These are phyloP conservation scores for Peribatodes rhomboidaria DNA, from an alignment of 2,888 invertebrate species.

Conservation along the genomic window DNA sequence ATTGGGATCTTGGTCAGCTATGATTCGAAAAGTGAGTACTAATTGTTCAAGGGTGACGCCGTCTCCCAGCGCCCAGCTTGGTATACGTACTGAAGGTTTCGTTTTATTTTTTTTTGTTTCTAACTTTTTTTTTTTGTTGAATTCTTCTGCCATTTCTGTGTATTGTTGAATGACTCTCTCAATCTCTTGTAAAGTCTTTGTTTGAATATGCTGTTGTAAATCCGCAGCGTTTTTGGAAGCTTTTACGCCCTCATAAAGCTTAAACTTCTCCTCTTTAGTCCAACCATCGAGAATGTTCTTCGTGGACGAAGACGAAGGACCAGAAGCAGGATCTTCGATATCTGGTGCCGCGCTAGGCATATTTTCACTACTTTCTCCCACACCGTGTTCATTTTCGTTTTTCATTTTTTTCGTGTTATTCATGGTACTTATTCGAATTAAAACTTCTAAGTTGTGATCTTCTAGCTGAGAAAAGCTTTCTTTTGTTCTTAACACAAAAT, in stretches of 20 bases:
- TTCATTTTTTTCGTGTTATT: neutral
- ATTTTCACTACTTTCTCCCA: neutral
- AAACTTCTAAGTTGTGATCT: too few relatives aligned
- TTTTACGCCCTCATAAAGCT: slow-evolving; percentile 63
- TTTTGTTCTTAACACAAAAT: too few relatives aligned
- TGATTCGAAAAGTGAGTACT: slow-evolving; percentile 66
- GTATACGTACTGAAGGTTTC: slow-evolving; percentile 59
- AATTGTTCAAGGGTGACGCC: slow-evolving; percentile 61
- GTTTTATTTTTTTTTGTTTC: slow-evolving; percentile 30
- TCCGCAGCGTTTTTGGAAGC: slow-evolving; percentile 56
- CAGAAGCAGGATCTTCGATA: neutral
- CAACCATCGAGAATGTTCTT: slow-evolving; percentile 56
- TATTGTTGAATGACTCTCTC: slow-evolving; percentile 61
- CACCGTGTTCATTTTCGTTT: neutral
- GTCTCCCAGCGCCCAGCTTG: slow-evolving; percentile 64
- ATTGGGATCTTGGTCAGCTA: slow-evolving; percentile 74
- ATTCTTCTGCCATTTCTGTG: slow-evolving; percentile 53
- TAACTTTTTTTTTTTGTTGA: slow-evolving; percentile 43
- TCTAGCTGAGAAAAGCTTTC: too few relatives aligned
- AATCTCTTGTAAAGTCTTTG: slow-evolving; percentile 63
- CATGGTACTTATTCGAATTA: too few relatives aligned
- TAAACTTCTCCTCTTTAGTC: slow-evolving; percentile 69
- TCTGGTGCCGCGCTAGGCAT: too few relatives aligned
- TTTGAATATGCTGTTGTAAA: slow-evolving; percentile 55
- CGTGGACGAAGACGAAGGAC: neutral